phyloP scores from a whole-genome alignment of 1,140 invertebrate genomes.

The Sminthurinus signatus region DNA sequence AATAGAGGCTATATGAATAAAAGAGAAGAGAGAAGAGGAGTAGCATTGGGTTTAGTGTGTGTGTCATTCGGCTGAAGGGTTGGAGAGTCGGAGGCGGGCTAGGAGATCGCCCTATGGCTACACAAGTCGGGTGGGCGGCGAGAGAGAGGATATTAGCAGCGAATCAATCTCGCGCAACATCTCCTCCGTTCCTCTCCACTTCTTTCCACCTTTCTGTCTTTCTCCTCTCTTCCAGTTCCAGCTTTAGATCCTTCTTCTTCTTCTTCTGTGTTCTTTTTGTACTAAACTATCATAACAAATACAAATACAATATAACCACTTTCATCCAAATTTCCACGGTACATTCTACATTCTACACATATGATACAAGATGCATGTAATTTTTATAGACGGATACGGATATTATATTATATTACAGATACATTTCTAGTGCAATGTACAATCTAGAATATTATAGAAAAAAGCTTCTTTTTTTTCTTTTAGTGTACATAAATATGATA shows the following conservation, averaged over 20 bases:
- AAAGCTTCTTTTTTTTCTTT: neutral
- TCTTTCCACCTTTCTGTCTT: conserved; percentile 8
- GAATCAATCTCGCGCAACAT: conserved; percentile 39
- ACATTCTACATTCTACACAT: too few relatives aligned
- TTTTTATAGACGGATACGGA: too few relatives aligned
- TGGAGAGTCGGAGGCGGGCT: conserved; percentile 33
- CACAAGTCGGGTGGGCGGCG: conserved; percentile 30
- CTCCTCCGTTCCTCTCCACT: conserved; percentile 13
- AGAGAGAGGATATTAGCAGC: conserved; percentile 28
- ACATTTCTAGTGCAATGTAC: too few relatives aligned
- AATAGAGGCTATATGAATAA: neutral
- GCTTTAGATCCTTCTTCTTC: neutral
- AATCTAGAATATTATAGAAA: too few relatives aligned
- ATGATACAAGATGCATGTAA: too few relatives aligned
- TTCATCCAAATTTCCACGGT: neutral
- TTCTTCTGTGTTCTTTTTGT: neutral
- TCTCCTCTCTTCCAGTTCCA: neutral
- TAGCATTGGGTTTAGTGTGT: neutral
- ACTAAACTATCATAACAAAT: neutral
- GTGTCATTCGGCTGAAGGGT: conserved; percentile 19
- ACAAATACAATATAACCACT: neutral
- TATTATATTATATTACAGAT: too few relatives aligned
- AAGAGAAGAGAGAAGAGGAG: neutral
- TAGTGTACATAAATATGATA: too few relatives aligned
- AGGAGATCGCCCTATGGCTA: conserved; percentile 29